Evolutionary conservation across 2,797 vertebrate species (phyloP).

Genomic region (Poeciliopsis gracilis): DNA sequence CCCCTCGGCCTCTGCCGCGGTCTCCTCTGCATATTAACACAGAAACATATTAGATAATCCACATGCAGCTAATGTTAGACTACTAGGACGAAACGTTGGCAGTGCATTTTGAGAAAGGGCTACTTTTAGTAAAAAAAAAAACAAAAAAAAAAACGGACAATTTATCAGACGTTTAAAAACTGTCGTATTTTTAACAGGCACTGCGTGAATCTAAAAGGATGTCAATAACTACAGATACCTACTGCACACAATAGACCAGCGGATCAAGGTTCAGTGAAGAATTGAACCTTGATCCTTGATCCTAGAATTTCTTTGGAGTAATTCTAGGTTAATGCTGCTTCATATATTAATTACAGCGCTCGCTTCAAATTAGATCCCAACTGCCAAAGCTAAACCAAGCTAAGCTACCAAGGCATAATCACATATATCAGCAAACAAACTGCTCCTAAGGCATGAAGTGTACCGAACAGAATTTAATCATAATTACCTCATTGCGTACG

Average conservation of each 20-base stretch:
- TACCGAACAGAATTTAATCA: not conserved
- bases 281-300: not conserved
- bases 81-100: not conserved
- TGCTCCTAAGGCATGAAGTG: not conserved
- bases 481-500: constrained; percentile 84
- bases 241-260: not conserved
- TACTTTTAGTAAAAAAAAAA: not conserved
- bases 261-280: not conserved
- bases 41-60: not conserved
- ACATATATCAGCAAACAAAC: not conserved
- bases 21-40: constrained; percentile 85
- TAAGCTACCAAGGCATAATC: not conserved
- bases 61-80: not conserved
- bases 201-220: not conserved
- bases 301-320: not conserved
- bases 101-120: not conserved
- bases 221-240: not conserved
- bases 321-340: not conserved
- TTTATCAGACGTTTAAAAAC: not conserved
- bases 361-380: not conserved
- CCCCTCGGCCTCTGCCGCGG: constrained; percentile 92
- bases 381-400: not conserved
- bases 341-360: not conserved
- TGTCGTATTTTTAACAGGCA: not conserved
- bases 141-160: not conserved